These are phyloP conservation scores for Micronycteris hirsuta DNA, from an alignment of 2,113 vertebrate genomes.

Conservation along the genomic window DNA sequence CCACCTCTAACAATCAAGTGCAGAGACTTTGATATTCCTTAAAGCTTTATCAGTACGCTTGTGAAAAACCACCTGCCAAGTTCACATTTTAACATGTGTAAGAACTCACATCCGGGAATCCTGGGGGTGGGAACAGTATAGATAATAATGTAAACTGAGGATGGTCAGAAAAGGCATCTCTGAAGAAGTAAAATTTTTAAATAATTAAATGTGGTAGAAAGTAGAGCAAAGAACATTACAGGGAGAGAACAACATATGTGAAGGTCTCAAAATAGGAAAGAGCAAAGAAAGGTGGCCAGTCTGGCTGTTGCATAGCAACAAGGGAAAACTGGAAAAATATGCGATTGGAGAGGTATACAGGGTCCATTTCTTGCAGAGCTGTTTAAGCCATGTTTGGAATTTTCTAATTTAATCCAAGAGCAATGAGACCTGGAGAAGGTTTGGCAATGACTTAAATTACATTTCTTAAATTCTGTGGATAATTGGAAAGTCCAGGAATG, in stretches of 20 bases:
- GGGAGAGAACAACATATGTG: background rate
- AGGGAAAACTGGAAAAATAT: background rate
- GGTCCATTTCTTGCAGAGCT: background rate
- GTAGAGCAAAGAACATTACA: background rate
- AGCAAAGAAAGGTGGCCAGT: background rate
- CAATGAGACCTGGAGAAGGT: background rate
- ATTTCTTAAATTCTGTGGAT: background rate
- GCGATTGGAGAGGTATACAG: background rate
- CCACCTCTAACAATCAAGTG: background rate
- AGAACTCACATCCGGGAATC: background rate
- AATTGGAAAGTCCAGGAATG: background rate
- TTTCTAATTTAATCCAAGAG: conserved; percentile 22
- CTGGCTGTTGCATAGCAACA: background rate
- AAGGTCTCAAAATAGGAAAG: background rate
- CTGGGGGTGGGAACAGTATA: background rate
- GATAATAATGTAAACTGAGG: background rate
- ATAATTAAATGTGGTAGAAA: background rate
- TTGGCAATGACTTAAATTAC: background rate
- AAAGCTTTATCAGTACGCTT: background rate
- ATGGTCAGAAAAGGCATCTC: background rate
- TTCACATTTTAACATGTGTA: background rate
- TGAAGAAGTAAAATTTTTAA: background rate
- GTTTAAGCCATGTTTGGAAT: background rate
- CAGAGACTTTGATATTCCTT: background rate
- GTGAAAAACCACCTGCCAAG: background rate